phyloP scores from a whole-genome alignment of 2,888 invertebrate genomes.

The Sipha maydis region DNA sequence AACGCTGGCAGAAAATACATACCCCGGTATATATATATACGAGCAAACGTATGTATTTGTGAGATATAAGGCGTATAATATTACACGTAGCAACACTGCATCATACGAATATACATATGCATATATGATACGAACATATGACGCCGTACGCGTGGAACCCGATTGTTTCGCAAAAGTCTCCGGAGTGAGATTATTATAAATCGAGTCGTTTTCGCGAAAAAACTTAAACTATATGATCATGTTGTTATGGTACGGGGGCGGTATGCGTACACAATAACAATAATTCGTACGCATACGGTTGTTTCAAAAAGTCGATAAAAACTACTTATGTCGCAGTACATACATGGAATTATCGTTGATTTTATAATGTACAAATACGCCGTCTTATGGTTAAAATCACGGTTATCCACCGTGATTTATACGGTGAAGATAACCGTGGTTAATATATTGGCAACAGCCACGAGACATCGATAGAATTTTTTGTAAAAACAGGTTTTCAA shows the following conservation, averaged over 20 bases:
- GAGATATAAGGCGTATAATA: not conserved
- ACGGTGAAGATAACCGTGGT: too few species aligned
- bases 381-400: too few species aligned
- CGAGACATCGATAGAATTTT: too few species aligned
- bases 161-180: slow-evolving; percentile 21
- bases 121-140: not conserved
- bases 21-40: not conserved
- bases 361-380: too few species aligned
- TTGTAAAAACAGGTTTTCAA: too few species aligned
- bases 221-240: not conserved
- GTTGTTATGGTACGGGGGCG: not conserved
- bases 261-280: not conserved
- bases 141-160: not conserved
- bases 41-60: not conserved
- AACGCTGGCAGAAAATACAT: not conserved
- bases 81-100: not conserved
- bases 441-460: too few species aligned
- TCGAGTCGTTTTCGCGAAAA: slow-evolving; percentile 23
- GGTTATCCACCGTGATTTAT: too few species aligned
- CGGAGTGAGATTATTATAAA: slow-evolving; percentile 26
- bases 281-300: not conserved
- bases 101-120: not conserved
- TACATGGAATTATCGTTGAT: too few species aligned
- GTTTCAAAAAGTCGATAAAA: not conserved
- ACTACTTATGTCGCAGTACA: not conserved